Percentiles rank a stretch among this genome's conserved stretches.
These are phyloP conservation scores for Chrosomus eos DNA, from an alignment of 2,797 vertebrate genomes.

Conservation along the genomic window DNA sequence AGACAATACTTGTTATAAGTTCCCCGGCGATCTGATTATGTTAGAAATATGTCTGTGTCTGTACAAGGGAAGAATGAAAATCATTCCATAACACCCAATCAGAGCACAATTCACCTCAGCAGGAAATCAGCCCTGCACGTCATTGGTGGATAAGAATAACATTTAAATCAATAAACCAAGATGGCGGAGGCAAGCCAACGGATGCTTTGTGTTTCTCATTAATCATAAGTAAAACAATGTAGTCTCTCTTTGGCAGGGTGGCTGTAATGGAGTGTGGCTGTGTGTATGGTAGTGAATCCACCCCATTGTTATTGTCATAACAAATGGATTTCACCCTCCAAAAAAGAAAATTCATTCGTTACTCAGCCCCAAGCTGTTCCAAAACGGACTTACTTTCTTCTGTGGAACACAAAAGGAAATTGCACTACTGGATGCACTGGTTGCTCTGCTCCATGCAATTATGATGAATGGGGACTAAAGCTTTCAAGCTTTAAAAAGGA, in stretches of 20 bases:
- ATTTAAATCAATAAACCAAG: conserved; percentile 24
- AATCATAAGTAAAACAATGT: conserved; percentile 35
- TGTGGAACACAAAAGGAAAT: neutral
- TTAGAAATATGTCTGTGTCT: conserved; percentile 16
- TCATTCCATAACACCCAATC: conserved; percentile 22
- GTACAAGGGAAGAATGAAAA: conserved; percentile 26
- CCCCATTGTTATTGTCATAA: neutral
- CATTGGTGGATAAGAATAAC: conserved; percentile 26
- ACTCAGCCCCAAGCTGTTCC: neutral
- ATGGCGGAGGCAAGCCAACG: conserved; percentile 9
- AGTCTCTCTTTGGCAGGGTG: conserved; percentile 7
- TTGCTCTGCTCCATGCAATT: neutral
- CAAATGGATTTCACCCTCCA: conserved; percentile 6
- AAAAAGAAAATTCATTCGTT: conserved; percentile 19
- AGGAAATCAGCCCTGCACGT: neutral
- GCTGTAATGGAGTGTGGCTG: conserved; percentile 17
- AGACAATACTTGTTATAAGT: neutral
- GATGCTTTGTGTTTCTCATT: conserved; percentile 33
- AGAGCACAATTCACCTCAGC: conserved; percentile 16
- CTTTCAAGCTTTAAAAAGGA: neutral
- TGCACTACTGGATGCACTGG: neutral
- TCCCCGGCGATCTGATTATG: neutral
- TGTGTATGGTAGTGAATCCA: conserved; percentile 10
- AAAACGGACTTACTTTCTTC: neutral
- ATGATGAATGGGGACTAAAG: neutral